phyloP scores from a whole-genome alignment of 2,113 vertebrate genomes.

The Epinephelus moara region DNA sequence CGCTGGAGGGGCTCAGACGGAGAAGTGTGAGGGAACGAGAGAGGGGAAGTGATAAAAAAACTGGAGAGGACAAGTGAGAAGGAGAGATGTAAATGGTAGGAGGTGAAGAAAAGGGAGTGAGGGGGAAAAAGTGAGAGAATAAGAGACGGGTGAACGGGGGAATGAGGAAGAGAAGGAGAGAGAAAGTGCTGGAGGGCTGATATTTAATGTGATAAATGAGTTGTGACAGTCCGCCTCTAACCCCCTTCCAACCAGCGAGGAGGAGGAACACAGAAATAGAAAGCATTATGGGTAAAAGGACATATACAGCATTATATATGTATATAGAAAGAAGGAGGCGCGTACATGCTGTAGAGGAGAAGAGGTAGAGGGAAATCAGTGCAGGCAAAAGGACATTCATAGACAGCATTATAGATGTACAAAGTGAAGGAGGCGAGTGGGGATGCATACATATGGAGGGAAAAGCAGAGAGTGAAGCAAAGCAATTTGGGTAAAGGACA shows the following conservation, averaged over 20 bases:
- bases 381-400: conserved; percentile 60
- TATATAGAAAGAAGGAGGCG: conserved; percentile 57
- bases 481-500: conserved; percentile 72
- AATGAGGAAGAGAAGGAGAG: conserved; percentile 57
- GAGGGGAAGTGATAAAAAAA: conserved; percentile 57
- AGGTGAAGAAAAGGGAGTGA: conserved; percentile 68
- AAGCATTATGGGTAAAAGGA: conserved; percentile 79
- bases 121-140: conserved; percentile 55
- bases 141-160: conserved; percentile 49
- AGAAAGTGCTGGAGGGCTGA: conserved; percentile 82
- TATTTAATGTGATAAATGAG: conserved; percentile 89
- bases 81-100: conserved; percentile 69
- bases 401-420: conserved; percentile 64
- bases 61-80: conserved; percentile 64
- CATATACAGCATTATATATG: conserved; percentile 73
- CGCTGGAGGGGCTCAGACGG: conserved; percentile 66
- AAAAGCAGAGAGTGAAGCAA: conserved; percentile 41
- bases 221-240: conserved; percentile 85
- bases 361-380: conserved; percentile 38
- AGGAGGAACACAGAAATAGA: conserved; percentile 84
- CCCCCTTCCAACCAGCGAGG: conserved; percentile 81
- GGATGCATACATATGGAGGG: conserved; percentile 64
- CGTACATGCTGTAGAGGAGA: conserved; percentile 12
- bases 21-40: conserved; percentile 65
- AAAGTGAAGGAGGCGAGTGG: conserved; percentile 63